These are phyloP conservation scores for Sciurus vulgaris DNA, from an alignment of 2,797 vertebrate genomes.

Conservation along the genomic window DNA sequence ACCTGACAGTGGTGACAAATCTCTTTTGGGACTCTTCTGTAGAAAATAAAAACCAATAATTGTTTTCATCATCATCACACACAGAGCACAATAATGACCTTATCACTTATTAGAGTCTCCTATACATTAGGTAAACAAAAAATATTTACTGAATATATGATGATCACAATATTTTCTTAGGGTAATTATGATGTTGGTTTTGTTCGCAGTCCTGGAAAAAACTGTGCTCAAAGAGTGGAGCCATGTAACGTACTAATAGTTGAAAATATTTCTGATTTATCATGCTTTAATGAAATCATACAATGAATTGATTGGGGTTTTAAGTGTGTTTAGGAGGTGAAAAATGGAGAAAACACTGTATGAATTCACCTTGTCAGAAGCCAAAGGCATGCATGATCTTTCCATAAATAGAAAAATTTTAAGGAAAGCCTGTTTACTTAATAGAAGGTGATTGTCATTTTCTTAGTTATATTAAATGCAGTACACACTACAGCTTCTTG, in stretches of 20 bases:
- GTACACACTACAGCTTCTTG: not conserved
- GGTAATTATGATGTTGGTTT: slow-evolving; percentile 8
- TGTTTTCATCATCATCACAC: not conserved
- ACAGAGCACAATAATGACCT: slow-evolving; percentile 11
- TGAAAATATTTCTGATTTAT: slow-evolving; percentile 13
- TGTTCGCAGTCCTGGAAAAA: not conserved
- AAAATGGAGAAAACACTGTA: slow-evolving; percentile 16
- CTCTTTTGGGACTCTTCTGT: not conserved
- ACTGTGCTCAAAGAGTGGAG: not conserved
- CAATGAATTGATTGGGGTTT: not conserved
- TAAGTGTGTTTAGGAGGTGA: not conserved
- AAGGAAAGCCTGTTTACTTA: not conserved
- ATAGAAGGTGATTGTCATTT: slow-evolving; percentile 6
- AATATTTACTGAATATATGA: not conserved
- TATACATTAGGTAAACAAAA: not conserved
- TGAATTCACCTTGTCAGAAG: slow-evolving; percentile 10
- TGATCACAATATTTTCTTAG: slow-evolving; percentile 12
- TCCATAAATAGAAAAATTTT: slow-evolving; percentile 4
- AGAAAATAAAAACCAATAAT: slow-evolving; percentile 39
- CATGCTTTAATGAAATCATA: slow-evolving; percentile 34
- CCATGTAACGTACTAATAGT: not conserved
- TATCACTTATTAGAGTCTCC: not conserved
- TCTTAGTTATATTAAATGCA: not conserved
- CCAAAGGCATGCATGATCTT: slow-evolving; percentile 26
- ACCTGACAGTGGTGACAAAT: slow-evolving; percentile 7